Base-by-base conservation (phyloP, 1,140 invertebrate species). In the Mya arenaria region DNA sequence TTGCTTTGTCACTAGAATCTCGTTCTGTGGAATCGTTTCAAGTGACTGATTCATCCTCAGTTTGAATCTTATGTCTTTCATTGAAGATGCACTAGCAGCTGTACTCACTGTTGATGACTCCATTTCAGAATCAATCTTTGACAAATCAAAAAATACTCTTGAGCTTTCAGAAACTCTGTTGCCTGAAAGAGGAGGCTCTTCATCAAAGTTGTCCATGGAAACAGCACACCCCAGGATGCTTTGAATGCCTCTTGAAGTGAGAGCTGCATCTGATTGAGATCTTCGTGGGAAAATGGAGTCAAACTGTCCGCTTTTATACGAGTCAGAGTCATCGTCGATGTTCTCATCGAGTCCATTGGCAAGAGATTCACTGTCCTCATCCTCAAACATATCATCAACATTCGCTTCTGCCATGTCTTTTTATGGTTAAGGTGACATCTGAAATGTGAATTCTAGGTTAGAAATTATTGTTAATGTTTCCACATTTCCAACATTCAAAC, bases 121-220 rank as follows among this genome's bases (percentile, higher is more conserved):
- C 52, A 83, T 78, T 48, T 62, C 78, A 4, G 52, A 36, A 13
- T 85, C 88, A 41, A 85, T 62, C 19, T 84, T 86, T 2, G 88
- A 89, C 30, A 89, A 74, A 71, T 89, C 86, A 32, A 85, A 86
- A 55, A 88, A 89, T 4, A 88, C 84, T 28, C 82, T 85, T 15
- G 88, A 79, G 37, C 73, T 82, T 66, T 88, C 87, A 19, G 88
- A 89, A 0, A 89, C 84, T 23, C 83, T 82, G 13, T 82, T 81
- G 3, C 80, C 81, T 5, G 66, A 32, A 10, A 75, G 39, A 19
- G 60, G 60, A 8, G 39, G 41, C 1, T 66, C 62, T 37, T 75
- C 75, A 48, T 83, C 79, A 23, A 73, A 75, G 19, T 69, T 75
- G 58, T 84, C 85, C n/a, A 83, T 44, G 17, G 87, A 86, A 13